Evolutionary conservation across 1,140 invertebrate genomes (phyloP).

Genomic region (Bathynomus jamesi): DNA sequence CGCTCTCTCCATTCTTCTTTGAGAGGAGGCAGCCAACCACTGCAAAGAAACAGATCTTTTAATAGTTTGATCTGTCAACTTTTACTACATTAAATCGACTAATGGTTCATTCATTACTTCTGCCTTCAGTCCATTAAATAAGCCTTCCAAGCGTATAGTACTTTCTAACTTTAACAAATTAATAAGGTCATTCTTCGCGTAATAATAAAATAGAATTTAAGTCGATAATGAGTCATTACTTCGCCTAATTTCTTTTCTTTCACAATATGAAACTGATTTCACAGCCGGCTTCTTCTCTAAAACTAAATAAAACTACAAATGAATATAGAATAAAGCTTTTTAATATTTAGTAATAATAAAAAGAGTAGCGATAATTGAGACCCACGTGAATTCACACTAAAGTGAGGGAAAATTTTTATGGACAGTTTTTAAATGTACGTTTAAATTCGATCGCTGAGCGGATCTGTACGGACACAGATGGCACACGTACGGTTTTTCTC

Average conservation of each 20-base stretch:
- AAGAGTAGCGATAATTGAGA: too few relatives aligned
- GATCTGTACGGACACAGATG: slow-evolving; percentile 38
- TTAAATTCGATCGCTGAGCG: slow-evolving; percentile 33
- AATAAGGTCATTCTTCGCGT: too few relatives aligned
- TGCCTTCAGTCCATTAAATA: too few relatives aligned
- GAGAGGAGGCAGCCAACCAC: neutral
- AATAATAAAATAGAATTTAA: too few relatives aligned
- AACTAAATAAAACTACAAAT: neutral
- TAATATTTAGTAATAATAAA: neutral
- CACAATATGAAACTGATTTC: neutral
- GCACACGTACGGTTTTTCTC: slow-evolving; percentile 42
- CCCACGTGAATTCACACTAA: neutral
- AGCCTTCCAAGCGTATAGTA: too few relatives aligned
- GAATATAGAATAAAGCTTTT: neutral
- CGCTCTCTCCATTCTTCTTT: neutral
- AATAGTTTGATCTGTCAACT: neutral
- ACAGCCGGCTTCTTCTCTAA: neutral
- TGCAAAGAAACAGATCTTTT: neutral
- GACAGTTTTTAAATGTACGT: slow-evolving; percentile 32
- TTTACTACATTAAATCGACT: too few relatives aligned
- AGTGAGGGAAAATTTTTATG: slow-evolving; percentile 17
- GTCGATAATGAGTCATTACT: too few relatives aligned
- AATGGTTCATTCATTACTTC: too few relatives aligned
- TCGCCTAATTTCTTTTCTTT: neutral
- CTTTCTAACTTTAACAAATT: too few relatives aligned